These are phyloP conservation scores for Lasius platythorax DNA, from an alignment of 2,888 invertebrate genomes.

Conservation along the genomic window DNA sequence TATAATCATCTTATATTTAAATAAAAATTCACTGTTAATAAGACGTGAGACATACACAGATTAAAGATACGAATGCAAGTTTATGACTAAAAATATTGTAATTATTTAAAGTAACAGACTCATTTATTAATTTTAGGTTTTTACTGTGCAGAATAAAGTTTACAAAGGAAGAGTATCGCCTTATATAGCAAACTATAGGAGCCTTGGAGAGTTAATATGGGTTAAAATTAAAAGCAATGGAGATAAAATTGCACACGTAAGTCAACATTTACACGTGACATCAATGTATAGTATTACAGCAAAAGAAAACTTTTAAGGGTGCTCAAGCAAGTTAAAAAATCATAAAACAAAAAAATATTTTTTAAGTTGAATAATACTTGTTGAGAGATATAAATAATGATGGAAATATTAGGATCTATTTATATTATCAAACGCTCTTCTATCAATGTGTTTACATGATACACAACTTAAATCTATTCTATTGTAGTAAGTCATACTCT, in stretches of 20 bases:
- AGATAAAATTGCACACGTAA: slow-evolving; percentile 73
- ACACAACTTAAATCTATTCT: too few relatives aligned
- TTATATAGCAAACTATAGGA: slow-evolving; percentile 20
- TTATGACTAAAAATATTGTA: neutral
- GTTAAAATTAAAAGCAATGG: slow-evolving; percentile 60
- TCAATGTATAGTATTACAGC: neutral
- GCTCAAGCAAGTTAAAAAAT: neutral
- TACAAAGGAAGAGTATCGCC: slow-evolving; percentile 55
- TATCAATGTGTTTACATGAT: too few relatives aligned
- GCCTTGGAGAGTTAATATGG: slow-evolving; percentile 66
- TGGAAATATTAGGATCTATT: too few relatives aligned
- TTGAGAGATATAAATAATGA: too few relatives aligned
- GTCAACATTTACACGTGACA: neutral
- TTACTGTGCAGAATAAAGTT: slow-evolving; percentile 68
- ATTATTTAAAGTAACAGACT: neutral
- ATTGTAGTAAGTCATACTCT: too few relatives aligned
- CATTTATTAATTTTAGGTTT: slow-evolving; percentile 24
- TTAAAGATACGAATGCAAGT: neutral
- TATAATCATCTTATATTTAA: too few relatives aligned
- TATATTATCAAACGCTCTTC: too few relatives aligned
- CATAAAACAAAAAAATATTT: too few relatives aligned
- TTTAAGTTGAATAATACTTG: too few relatives aligned
- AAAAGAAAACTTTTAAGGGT: neutral
- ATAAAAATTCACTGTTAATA: too few relatives aligned
- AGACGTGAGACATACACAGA: neutral